phyloP scores from a whole-genome alignment of 2,797 vertebrate species.

The Pteronotus mesoamericanus region DNA sequence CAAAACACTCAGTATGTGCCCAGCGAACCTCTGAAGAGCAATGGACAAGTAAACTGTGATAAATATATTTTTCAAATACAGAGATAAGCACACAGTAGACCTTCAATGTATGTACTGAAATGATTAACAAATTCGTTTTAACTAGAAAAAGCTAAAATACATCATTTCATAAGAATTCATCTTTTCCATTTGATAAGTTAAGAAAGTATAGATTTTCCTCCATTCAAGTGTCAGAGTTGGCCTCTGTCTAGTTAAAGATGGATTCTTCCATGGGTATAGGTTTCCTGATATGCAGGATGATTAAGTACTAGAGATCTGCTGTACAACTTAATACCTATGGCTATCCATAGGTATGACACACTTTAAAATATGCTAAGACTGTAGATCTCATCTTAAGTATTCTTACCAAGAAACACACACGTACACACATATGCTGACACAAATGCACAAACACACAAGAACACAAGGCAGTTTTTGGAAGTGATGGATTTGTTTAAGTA shows the following conservation, averaged over 20 bases:
- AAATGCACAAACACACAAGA: background rate
- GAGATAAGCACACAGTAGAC: background rate
- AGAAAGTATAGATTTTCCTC: background rate
- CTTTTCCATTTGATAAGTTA: background rate
- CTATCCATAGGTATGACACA: background rate
- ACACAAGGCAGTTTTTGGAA: background rate
- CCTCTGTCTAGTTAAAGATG: background rate
- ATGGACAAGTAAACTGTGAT: background rate
- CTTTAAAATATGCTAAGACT: background rate
- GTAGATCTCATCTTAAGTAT: background rate
- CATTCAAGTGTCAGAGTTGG: background rate
- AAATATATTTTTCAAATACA: background rate
- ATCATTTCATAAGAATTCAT: background rate
- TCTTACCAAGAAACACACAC: background rate
- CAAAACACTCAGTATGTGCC: background rate
- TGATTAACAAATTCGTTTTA: background rate
- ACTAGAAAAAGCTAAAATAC: background rate
- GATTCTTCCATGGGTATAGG: background rate
- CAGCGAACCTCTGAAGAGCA: background rate
- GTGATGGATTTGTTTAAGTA: background rate
- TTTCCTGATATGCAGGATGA: background rate
- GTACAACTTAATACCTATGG: background rate
- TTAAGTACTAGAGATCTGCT: background rate
- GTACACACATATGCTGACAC: background rate
- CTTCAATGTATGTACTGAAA: background rate